Percentiles rank a stretch among this genome's conserved stretches.
Evolutionary conservation across 2,797 vertebrate genomes (phyloP).

Genomic region (Hephaestus fuliginosus): DNA sequence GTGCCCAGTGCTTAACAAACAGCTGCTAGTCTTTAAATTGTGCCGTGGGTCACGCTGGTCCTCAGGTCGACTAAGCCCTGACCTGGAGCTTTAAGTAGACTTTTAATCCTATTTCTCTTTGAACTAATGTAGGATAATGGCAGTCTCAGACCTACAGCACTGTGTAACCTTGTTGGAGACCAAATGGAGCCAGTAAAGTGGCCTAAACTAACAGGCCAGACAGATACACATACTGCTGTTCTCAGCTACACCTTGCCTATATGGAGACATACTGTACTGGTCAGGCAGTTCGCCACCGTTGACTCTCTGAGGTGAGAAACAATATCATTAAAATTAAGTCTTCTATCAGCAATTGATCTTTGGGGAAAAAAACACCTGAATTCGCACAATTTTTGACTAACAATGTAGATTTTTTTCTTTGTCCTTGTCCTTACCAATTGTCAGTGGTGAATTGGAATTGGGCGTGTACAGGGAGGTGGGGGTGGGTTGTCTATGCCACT

Average conservation of each 20-base stretch:
- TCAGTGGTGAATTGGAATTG: no score
- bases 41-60: conserved; percentile 47
- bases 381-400: neutral
- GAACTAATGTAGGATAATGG: conserved; percentile 48
- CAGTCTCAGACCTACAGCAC: conserved; percentile 24
- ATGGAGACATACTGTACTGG: no score
- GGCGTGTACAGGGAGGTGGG: no score
- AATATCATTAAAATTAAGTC: neutral
- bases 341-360: neutral
- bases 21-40: conserved; percentile 9
- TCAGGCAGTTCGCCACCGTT: neutral
- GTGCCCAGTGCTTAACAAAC: conserved; percentile 4
- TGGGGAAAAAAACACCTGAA: neutral
- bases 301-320: neutral
- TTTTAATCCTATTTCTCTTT: conserved; percentile 77
- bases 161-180: neutral
- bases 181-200: neutral
- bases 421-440: neutral
- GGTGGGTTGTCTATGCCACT: no score
- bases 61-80: conserved; percentile 60
- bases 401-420: neutral
- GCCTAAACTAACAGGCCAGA: neutral
- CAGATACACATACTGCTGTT: neutral
- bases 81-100: conserved; percentile 64
- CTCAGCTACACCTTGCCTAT: neutral